These are phyloP conservation scores for Apus apus DNA, from an alignment of 2,113 vertebrate species.

Conservation along the genomic window DNA sequence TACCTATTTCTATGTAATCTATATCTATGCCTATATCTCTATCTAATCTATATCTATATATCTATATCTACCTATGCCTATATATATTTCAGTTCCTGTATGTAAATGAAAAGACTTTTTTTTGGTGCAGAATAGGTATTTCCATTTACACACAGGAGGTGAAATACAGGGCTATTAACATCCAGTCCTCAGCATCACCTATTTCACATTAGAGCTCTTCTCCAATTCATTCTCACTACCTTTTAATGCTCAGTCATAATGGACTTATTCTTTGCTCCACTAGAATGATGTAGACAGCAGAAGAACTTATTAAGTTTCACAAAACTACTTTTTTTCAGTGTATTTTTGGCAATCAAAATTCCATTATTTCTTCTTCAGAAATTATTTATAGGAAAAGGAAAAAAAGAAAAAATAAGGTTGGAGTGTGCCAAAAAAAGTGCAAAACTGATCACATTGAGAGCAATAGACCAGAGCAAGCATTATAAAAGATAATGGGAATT, in stretches of 20 bases:
- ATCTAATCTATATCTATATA: neutral
- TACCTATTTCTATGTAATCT: neutral
- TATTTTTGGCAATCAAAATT: conserved; percentile 24
- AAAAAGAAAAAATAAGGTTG: neutral
- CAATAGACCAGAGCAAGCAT: neutral
- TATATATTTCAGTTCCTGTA: neutral
- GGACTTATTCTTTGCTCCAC: conserved; percentile 40
- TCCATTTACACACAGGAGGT: neutral
- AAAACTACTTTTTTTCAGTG: neutral
- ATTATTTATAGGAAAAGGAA: neutral
- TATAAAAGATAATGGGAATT: neutral
- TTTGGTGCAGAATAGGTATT: neutral
- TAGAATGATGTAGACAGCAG: conserved; percentile 13
- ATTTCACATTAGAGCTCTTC: neutral
- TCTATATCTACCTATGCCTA: neutral
- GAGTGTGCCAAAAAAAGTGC: neutral
- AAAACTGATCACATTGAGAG: neutral
- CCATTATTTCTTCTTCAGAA: conserved; percentile 3
- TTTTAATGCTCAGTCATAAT: neutral
- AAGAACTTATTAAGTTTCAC: neutral
- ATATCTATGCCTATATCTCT: no score
- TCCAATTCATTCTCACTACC: neutral
- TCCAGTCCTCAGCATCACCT: neutral
- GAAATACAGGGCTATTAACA: neutral
- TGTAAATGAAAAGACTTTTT: neutral